These are phyloP conservation scores for Acleris cristana DNA, from an alignment of 2,888 invertebrate genomes.

Conservation along the genomic window DNA sequence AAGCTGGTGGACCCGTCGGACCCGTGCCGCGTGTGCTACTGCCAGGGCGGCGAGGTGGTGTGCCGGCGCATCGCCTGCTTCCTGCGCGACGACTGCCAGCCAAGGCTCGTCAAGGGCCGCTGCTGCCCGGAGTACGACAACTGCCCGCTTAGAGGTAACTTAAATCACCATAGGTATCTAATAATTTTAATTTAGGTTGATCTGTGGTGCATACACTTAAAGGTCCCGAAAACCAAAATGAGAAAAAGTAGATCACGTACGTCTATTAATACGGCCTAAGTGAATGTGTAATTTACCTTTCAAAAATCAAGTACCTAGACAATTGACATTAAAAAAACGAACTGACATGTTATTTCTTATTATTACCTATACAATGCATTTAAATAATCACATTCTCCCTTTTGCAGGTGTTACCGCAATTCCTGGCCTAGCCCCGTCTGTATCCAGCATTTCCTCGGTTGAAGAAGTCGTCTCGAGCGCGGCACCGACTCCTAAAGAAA, in stretches of 20 bases:
- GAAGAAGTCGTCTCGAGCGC: constrained; percentile 50
- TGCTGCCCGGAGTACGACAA: constrained; percentile 93
- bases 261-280: too few species aligned
- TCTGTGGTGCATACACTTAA: too few species aligned
- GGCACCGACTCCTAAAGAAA: constrained; percentile 54
- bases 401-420: constrained; percentile 71
- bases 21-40: constrained; percentile 92
- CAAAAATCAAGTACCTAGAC: neutral
- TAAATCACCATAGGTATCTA: too few species aligned
- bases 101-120: constrained; percentile 87
- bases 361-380: neutral
- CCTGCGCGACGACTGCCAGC: constrained; percentile 89
- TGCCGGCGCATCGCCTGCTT: constrained; percentile 91
- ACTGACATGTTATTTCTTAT: neutral
- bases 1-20: constrained; percentile 88
- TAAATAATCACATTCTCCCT: constrained; percentile 26
- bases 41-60: constrained; percentile 90
- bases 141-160: constrained; percentile 87
- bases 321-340: neutral
- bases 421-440: constrained; percentile 56
- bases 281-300: too few species aligned
- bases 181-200: too few species aligned
- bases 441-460: constrained; percentile 49
- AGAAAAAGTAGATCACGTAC: too few species aligned
- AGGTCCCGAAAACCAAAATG: too few species aligned